Conservation (phyloP, 2,113 vertebrate genomes). For the Dicentrarchus labrax region DNA sequence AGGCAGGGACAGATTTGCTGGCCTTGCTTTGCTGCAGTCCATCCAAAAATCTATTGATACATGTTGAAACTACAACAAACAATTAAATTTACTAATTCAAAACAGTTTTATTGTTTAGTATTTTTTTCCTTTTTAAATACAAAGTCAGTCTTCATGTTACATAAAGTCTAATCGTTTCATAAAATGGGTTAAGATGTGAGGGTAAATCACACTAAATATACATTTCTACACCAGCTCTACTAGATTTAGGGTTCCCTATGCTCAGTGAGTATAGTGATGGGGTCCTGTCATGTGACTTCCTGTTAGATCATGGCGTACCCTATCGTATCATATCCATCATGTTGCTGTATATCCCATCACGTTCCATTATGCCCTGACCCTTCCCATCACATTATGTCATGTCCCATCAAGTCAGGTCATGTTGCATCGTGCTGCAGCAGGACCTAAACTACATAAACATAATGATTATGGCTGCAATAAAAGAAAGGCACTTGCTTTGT, state of each 20-base stretch:
- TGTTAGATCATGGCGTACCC: background rate
- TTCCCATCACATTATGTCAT: background rate
- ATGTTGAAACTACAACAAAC: no score
- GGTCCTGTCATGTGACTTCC: background rate
- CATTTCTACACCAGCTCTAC: background rate
- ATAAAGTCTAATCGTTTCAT: background rate
- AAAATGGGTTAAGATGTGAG: background rate
- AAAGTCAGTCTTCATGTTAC: background rate
- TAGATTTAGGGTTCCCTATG: background rate
- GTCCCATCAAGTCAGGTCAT: background rate
- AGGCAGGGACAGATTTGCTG: no score
- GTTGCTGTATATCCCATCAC: background rate
- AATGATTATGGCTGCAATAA: background rate
- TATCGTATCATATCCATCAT: slow-evolving; percentile 2
- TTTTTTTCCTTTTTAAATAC: background rate
- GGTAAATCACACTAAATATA: background rate
- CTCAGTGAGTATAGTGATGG: background rate
- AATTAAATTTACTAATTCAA: no score
- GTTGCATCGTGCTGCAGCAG: slow-evolving; percentile 12
- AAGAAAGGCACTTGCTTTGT: slow-evolving; percentile 9
- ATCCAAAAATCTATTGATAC: no score
- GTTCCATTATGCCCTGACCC: background rate
- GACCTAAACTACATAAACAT: background rate
- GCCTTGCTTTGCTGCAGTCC: no score
- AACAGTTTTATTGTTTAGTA: no score